Percentiles rank a stretch among this genome's conserved stretches.
phyloP scores from a whole-genome alignment of 2,888 invertebrate genomes.

The Pherbina coryleti region DNA sequence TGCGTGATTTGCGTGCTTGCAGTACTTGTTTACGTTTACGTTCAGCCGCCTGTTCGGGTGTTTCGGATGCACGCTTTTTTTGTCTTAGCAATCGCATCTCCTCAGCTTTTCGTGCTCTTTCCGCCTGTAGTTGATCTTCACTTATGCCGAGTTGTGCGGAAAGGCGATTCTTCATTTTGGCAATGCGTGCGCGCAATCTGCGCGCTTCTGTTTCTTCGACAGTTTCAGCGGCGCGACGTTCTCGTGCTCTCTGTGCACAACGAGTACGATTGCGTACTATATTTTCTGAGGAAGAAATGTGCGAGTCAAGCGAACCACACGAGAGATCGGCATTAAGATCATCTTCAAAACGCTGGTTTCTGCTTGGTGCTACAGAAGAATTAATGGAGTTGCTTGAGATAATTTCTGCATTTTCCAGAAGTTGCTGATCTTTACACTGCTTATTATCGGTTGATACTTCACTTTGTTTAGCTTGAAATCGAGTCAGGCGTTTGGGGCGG shows the following conservation, averaged over 20 bases:
- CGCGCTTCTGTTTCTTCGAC: slow-evolving; percentile 41
- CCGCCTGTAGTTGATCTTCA: slow-evolving; percentile 42
- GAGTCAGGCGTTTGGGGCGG: neutral
- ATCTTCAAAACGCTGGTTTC: neutral
- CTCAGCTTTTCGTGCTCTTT: slow-evolving; percentile 30
- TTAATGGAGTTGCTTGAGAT: neutral
- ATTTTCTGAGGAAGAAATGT: neutral
- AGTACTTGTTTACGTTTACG: slow-evolving; percentile 27
- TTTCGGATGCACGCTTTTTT: slow-evolving; percentile 38
- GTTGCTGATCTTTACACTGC: too few relatives aligned
- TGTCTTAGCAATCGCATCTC: slow-evolving; percentile 41
- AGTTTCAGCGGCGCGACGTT: slow-evolving; percentile 38
- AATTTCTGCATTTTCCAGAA: neutral
- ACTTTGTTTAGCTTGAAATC: neutral
- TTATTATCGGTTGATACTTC: neutral
- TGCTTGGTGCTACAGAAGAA: neutral
- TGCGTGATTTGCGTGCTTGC: slow-evolving; percentile 29
- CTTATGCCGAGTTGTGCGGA: slow-evolving; percentile 45
- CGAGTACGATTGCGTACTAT: neutral
- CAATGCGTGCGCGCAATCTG: slow-evolving; percentile 47
- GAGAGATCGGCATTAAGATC: neutral
- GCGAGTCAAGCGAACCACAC: neutral
- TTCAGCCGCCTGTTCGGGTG: slow-evolving; percentile 36
- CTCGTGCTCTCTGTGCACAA: slow-evolving; percentile 30
- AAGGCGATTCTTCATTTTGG: slow-evolving; percentile 51